These are phyloP conservation scores for Malurus elegans DNA, from an alignment of 2,113 vertebrate genomes.

Conservation along the genomic window DNA sequence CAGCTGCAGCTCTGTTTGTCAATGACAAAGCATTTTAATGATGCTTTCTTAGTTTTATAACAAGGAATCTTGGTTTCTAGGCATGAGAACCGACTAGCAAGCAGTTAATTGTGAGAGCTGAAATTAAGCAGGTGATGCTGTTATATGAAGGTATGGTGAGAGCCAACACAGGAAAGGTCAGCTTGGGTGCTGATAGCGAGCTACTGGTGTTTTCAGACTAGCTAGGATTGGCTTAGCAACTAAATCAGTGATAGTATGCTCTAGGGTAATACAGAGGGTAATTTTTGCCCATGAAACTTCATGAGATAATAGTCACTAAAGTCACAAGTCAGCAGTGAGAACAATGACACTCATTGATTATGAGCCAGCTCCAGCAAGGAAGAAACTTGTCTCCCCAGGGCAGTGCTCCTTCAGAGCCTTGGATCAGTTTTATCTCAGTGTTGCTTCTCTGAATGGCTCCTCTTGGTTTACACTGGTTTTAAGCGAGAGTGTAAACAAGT, in stretches of 20 bases:
- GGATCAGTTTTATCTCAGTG: neutral
- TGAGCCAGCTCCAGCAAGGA: accelerated
- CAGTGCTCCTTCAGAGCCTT: neutral
- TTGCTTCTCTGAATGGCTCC: neutral
- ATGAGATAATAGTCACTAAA: neutral
- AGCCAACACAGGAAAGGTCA: neutral
- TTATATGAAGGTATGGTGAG: neutral
- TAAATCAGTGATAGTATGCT: neutral
- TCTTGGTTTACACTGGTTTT: neutral
- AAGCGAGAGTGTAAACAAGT: neutral
- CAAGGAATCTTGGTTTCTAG: neutral
- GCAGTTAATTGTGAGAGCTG: neutral
- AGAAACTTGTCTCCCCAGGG: neutral
- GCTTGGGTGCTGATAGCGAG: neutral
- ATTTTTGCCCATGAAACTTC: neutral
- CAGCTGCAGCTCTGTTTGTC: neutral
- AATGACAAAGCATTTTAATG: neutral
- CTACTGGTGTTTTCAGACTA: neutral
- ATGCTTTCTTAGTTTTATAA: neutral
- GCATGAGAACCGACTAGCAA: neutral
- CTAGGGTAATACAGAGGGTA: neutral
- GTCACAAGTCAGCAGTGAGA: neutral
- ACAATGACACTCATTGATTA: neutral
- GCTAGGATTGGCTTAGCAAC: neutral
- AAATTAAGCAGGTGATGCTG: neutral